These are phyloP conservation scores for Drosophila kanapiae DNA, from an alignment of 1,140 invertebrate species.

Conservation along the genomic window DNA sequence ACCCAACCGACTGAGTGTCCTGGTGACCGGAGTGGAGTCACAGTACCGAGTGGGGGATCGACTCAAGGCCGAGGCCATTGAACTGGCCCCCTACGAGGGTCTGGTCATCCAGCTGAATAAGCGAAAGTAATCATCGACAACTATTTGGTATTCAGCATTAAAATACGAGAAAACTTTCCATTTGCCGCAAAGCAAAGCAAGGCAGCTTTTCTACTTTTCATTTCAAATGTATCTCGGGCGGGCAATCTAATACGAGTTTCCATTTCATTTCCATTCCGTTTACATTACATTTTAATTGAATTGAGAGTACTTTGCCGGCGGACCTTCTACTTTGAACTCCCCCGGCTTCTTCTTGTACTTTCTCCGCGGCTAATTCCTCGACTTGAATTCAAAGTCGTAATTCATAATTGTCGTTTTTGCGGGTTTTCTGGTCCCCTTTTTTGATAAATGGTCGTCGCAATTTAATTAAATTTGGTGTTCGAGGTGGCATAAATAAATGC, in stretches of 20 bases:
- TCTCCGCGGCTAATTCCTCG: slow-evolving; percentile 32
- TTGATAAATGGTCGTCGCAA: slow-evolving; percentile 62
- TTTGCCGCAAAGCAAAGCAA: not conserved
- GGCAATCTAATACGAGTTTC: slow-evolving; percentile 53
- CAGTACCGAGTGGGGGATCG: slow-evolving; percentile 82
- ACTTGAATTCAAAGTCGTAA: slow-evolving; percentile 43
- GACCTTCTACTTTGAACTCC: slow-evolving; percentile 30
- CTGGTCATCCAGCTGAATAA: slow-evolving; percentile 52
- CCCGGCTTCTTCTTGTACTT: slow-evolving; percentile 25
- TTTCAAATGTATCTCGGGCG: slow-evolving; percentile 50
- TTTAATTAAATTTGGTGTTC: slow-evolving; percentile 64
- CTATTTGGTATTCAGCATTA: slow-evolving; percentile 26
- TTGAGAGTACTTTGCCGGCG: slow-evolving; percentile 37
- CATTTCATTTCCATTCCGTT: slow-evolving; percentile 50
- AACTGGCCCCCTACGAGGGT: slow-evolving; percentile 57
- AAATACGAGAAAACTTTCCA: slow-evolving; percentile 33
- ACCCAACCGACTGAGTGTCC: slow-evolving; percentile 83
- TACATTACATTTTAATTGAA: slow-evolving; percentile 71
- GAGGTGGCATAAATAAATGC: slow-evolving; percentile 47
- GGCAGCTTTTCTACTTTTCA: slow-evolving; percentile 28
- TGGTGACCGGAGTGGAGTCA: slow-evolving; percentile 85
- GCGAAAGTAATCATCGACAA: slow-evolving; percentile 35
- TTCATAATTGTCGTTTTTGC: slow-evolving; percentile 72
- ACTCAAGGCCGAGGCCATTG: slow-evolving; percentile 34
- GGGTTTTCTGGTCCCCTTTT: not conserved